Base-by-base conservation (phyloP, 2,888 invertebrate genomes). In the Geotrupes spiniger region DNA sequence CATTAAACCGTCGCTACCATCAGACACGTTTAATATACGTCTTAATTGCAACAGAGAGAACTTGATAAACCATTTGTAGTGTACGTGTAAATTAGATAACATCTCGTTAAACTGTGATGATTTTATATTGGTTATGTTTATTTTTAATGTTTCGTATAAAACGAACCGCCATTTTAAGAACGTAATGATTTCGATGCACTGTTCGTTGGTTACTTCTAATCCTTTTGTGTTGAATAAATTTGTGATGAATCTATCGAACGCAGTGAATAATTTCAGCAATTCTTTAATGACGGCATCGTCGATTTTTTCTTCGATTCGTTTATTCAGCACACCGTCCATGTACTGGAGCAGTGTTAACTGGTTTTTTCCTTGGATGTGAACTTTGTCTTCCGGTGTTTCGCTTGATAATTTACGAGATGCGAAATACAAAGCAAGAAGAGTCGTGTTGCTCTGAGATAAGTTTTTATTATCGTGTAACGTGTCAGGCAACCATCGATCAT, bases 51-150 rank as follows among this genome's bases (percentile, higher is more conserved):
- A 63, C 1, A 84, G 62, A 15, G 83, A 70, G 69, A 81, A 76
- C 64, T 89, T 89, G 11, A 78, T 71, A 27, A 89, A 66, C 89
- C 89, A 90, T 68, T 83, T 85, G 60, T 82, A 85, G 64, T 89
- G 87, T 8, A 87, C 74, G 54, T 80, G 76, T 1, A 89, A 63
- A 41, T 82, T 74, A n/a, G 81, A 78, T 31, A 82, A 70, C 1
- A 83, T 71, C 50, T 81, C 79, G 40, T 80, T 55, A 15, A 57
- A 55, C 12, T 65, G 47, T 10, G 42, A 31, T 4, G 48, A n/a
- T 2, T 51, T 57, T 8, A 60, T 43, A 21, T 61, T 57, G 16
- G 57, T 59, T 5, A 64, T 52, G 36, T 61, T 56, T 8, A 52
- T 44, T 74, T 51, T 75, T 73, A 31, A 78, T 56, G 54, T 74